These are phyloP conservation scores for Corythornis leucogaster DNA, from an alignment of 2,797 vertebrate genomes.

Conservation along the genomic window DNA sequence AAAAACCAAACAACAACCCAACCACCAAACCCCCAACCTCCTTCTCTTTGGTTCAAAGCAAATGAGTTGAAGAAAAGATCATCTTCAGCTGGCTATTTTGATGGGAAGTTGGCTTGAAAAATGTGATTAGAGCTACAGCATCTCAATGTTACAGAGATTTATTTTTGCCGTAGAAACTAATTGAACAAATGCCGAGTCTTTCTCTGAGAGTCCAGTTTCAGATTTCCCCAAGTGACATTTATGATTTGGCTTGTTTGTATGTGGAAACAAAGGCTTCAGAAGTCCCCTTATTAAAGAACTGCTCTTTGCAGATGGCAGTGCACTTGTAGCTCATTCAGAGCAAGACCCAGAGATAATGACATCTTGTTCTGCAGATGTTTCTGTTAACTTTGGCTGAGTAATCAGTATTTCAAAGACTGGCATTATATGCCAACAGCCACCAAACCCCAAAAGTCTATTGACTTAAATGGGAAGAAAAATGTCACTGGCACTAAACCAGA, in stretches of 20 bases:
- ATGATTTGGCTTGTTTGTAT: constrained; percentile 28
- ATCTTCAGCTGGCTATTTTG: background rate
- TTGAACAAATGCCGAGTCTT: background rate
- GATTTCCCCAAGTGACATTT: background rate
- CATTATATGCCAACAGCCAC: constrained; percentile 38
- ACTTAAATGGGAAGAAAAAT: constrained; percentile 32
- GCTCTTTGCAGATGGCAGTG: constrained; percentile 48
- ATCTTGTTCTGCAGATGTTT: constrained; percentile 62
- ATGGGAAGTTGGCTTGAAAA: background rate
- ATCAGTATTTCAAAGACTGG: constrained; percentile 44
- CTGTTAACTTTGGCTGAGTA: constrained; percentile 58
- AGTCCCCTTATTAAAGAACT: constrained; percentile 42
- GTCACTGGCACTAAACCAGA: background rate
- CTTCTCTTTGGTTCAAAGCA: background rate
- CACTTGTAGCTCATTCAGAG: constrained; percentile 25
- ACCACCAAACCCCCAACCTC: background rate
- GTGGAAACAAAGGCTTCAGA: constrained; percentile 33
- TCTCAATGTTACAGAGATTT: background rate
- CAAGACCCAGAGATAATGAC: constrained; percentile 45
- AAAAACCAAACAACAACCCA: background rate
- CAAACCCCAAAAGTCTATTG: constrained; percentile 15
- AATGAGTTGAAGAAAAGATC: background rate
- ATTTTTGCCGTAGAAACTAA: background rate
- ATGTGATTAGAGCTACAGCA: background rate
- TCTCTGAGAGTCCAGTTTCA: constrained; percentile 17